These are phyloP conservation scores for Drosophila rellima DNA, from an alignment of 2,888 invertebrate species.

Conservation along the genomic window DNA sequence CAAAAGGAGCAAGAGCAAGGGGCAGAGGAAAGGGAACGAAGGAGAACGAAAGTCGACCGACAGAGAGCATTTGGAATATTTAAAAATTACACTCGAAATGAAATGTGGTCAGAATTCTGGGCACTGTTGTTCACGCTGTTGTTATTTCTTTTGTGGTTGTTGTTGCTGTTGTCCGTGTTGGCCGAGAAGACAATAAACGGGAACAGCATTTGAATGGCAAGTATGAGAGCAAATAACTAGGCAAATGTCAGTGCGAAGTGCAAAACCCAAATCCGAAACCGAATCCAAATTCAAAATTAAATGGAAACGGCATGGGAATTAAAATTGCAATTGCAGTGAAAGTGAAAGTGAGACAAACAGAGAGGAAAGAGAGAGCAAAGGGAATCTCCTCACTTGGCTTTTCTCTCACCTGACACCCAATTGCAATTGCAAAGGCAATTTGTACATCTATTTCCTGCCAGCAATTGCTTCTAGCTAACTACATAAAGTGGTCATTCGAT, in stretches of 20 bases:
- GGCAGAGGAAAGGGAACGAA: background rate
- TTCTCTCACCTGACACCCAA: background rate
- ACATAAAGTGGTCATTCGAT: constrained; percentile 48
- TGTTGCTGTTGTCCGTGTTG: constrained; percentile 13
- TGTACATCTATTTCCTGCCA: constrained; percentile 25
- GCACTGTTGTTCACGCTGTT: constrained; percentile 15
- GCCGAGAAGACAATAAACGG: constrained; percentile 33
- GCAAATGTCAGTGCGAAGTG: constrained; percentile 60
- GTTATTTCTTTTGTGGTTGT: constrained; percentile 5
- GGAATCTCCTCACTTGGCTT: background rate
- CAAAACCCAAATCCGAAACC: constrained; percentile 17
- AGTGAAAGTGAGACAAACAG: constrained; percentile 15
- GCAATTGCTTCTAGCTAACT: constrained; percentile 24
- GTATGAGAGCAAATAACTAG: constrained; percentile 53
- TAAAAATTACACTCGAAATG: constrained; percentile 59
- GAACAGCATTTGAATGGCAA: constrained; percentile 58
- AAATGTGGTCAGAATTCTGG: constrained; percentile 41
- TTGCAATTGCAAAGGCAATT: constrained; percentile 14
- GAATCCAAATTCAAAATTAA: constrained; percentile 11
- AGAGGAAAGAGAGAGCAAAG: background rate
- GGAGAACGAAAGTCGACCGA: constrained; percentile 13
- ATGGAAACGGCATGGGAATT: constrained; percentile 3
- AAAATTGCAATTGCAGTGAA: constrained; percentile 12
- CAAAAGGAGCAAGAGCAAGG: background rate
- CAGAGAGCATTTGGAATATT: constrained; percentile 45